Base-by-base conservation (phyloP, 2,888 invertebrate species). In the Odiellus spinosus region DNA sequence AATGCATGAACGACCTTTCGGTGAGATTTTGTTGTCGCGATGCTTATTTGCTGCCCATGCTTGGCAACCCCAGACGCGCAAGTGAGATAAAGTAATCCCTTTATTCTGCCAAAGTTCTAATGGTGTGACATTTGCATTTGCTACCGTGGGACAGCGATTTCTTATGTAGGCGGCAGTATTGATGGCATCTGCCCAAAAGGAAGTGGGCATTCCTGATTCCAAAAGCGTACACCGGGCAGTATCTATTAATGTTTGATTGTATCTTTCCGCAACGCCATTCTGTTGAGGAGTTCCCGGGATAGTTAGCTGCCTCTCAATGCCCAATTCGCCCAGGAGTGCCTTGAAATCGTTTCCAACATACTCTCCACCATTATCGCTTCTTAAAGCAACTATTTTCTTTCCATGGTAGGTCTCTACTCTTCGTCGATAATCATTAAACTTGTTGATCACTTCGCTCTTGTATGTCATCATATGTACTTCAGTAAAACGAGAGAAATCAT, bases 401-500 rank as follows among this genome's bases (percentile, higher is more conserved):
- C 21, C 41, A 14, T 41, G 26, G 8, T 26, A 26, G 5, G 26
- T 47, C 17, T 43, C 47, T 2, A 34, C 39, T 19, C 32, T 36
- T n/a, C 33, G 12, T 5, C 19, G 12, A 32, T 38, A 47, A 32
- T 43, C 42, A 10, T 43, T 33, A 17, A 42, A 47, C 38, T 32
- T 36, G 15, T 43, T 11, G 3, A 44, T 26, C 3, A 43, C 43
- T 43, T 47, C 21, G 41, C 19, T 36, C 15, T 39, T 43, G 2
- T 39, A 5, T 19, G 18, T 47, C 33, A 47, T 47, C 8, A 20
- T 19, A 12, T 43, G 40, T n/a, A 40, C 35, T 19, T 36, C 39
- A 3, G 40, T 43, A 33, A 38, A 43, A n/a, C 26, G 15, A 19
- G 43, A 43, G 34, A 6, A 43, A 6, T 47, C 47, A 43, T 46